These are phyloP conservation scores for Prosapia bicincta DNA, from an alignment of 2,888 invertebrate species.

Conservation along the genomic window DNA sequence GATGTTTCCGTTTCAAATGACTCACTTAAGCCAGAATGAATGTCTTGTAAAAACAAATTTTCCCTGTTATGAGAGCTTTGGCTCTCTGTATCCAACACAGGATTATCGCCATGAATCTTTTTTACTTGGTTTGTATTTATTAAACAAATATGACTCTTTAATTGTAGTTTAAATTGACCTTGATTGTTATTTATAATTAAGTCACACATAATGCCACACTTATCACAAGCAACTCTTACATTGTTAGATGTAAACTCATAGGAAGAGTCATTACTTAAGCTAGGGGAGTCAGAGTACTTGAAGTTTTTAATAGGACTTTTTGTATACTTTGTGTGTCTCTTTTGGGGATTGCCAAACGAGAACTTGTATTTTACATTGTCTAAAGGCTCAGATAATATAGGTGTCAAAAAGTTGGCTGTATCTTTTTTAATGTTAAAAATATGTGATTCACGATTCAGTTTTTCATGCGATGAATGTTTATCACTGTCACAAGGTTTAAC, in stretches of 20 bases:
- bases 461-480: no score
- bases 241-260: neutral
- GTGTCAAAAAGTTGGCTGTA: no score
- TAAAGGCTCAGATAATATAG: neutral
- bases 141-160: neutral
- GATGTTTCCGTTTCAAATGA: neutral
- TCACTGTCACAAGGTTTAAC: no score
- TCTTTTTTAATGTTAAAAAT: no score
- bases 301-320: neutral
- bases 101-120: neutral
- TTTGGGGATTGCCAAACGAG: neutral
- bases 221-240: neutral
- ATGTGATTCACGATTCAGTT: no score
- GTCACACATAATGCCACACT: neutral
- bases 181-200: neutral
- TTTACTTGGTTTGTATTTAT: neutral
- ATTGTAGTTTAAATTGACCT: neutral
- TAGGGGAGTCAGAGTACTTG: neutral
- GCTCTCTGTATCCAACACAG: neutral
- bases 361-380: neutral
- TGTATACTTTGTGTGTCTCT: neutral
- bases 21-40: neutral
- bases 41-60: neutral
- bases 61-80: neutral
- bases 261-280: neutral